Evolutionary conservation across 2,797 vertebrate genomes (phyloP), one percentile per base, ranked within the genome.

Genomic region (Falco naumanni): DNA sequence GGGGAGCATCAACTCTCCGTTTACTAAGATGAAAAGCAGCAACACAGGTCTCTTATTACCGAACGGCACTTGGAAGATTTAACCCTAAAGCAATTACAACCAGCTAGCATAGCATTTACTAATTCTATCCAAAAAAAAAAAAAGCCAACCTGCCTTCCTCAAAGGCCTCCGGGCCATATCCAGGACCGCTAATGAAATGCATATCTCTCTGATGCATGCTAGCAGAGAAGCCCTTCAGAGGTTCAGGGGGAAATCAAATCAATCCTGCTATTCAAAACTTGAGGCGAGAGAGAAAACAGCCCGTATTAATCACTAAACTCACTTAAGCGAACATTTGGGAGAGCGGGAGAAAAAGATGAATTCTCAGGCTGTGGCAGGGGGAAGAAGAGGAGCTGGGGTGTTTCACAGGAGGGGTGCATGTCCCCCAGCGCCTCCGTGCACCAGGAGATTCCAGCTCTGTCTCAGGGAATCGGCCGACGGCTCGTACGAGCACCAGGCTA

Each of bases 381-480:
- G 57, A 76, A 57, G 64, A 63, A 13, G 48, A 87, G 45, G 63
- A 53, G 29, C 24, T 31, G 56, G 29, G 82, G 5, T 28, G n/a
- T 26, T 64, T 3, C 10, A 1, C 8, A 5, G 20, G 25, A 5
- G 4, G 47, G 21, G 16, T 47, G 2, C 0, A 2, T 0, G 26
- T 37, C 43, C 77, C 31, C 53, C 57, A 29, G 10, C 10, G 0
- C 65, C 63, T 7, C 1, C 1, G 17, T 2, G 11, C 53, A 10
- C n/a, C 26, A 5, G 60, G 28, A 47, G 28, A 24, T 5, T 45
- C 65, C 29, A 8, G 81, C 80, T 51, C 37, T 25, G 33, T 17
- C 65, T 22, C 60, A 7, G n/a, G 39, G 53, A 57, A 33, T 26
- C 2, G 3, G 43, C 43, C 1, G 1, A 9, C 1, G 34, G 24